phyloP scores from a whole-genome alignment of 2,888 invertebrate species.

The Cyrtodaria siliqua region DNA sequence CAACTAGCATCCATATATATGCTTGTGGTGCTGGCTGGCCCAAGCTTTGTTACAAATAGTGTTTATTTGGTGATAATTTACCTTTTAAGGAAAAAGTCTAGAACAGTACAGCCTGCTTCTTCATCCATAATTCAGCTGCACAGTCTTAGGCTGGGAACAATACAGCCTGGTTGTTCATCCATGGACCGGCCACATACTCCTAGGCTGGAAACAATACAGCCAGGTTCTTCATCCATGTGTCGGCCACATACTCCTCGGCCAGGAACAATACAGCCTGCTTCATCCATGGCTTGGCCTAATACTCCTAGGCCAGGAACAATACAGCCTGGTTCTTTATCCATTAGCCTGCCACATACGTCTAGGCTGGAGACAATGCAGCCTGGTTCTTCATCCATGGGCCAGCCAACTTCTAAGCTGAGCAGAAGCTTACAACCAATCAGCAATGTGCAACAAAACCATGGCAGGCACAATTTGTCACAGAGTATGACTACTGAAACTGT shows the following conservation, averaged over 20 bases:
- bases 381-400: background rate
- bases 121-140: too few relatives aligned
- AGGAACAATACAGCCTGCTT: background rate
- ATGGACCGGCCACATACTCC: background rate
- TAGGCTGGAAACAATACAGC: too few relatives aligned
- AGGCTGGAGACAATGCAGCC: background rate
- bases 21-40: background rate
- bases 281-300: background rate
- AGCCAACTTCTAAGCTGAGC: background rate
- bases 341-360: background rate
- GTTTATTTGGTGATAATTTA: background rate
- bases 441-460: too few relatives aligned
- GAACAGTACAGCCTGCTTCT: background rate
- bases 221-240: background rate
- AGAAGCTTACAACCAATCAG: too few relatives aligned
- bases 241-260: background rate
- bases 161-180: background rate
- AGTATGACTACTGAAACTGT: too few relatives aligned
- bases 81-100: background rate
- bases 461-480: too few relatives aligned
- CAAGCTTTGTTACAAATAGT: background rate
- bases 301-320: background rate
- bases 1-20: conserved; percentile 1
- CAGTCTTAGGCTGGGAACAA: background rate
- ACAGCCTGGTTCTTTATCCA: too few relatives aligned